phyloP scores from a whole-genome alignment of 2,113 vertebrate genomes.

The Rhinolophus ferrumequinum region DNA sequence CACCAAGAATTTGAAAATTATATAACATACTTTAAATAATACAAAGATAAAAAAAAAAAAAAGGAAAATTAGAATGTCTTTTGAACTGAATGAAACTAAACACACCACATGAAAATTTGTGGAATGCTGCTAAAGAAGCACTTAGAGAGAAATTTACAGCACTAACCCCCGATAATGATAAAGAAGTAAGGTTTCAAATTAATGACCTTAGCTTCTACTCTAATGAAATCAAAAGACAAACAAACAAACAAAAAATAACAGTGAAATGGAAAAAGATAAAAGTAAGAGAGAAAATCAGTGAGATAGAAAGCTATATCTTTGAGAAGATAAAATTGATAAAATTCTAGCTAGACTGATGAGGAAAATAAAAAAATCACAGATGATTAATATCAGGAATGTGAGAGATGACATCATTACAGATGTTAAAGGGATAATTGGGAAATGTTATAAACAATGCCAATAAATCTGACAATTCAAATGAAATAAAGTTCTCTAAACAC shows the following conservation, averaged over 20 bases:
- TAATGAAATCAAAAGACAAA: not conserved
- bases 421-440: not conserved
- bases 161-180: not conserved
- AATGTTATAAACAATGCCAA: not conserved
- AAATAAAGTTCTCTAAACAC: not conserved
- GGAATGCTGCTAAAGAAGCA: not conserved
- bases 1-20: not conserved
- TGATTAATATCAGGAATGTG: not conserved
- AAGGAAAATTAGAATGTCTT: not conserved
- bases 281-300: not conserved
- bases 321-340: not conserved
- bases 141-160: not conserved
- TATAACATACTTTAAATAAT: not conserved
- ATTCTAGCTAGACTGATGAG: not conserved
- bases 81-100: not conserved
- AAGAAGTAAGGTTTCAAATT: not conserved
- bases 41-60: not conserved
- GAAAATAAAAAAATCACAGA: not conserved
- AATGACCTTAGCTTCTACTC: not conserved
- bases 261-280: not conserved
- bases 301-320: not conserved
- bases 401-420: not conserved
- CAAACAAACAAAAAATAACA: not conserved
- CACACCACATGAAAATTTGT: not conserved
- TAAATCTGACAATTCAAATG: not conserved